These are phyloP conservation scores for Formica exsecta DNA, from an alignment of 1,140 invertebrate species.

Conservation along the genomic window DNA sequence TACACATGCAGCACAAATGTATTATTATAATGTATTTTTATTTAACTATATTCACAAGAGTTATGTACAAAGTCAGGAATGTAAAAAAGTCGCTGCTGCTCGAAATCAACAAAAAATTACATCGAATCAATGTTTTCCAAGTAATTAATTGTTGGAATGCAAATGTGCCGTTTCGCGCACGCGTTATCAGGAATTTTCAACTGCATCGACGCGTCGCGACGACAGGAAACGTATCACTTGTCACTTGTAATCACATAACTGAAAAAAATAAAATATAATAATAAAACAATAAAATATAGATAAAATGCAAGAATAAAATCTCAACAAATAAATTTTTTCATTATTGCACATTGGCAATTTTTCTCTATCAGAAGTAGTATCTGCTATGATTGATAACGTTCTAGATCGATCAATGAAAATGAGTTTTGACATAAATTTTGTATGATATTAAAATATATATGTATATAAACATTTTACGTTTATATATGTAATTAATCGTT, in stretches of 20 bases:
- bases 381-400: too few relatives aligned
- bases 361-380: not conserved
- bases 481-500: not conserved
- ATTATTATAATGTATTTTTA: not conserved
- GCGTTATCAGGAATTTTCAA: not conserved
- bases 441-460: not conserved
- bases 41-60: not conserved
- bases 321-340: not conserved
- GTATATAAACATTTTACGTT: not conserved
- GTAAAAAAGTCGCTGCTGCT: not conserved
- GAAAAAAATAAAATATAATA: not conserved
- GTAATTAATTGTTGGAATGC: not conserved
- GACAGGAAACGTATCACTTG: not conserved
- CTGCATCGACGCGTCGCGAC: not conserved
- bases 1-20: not conserved
- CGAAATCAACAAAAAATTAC: not conserved
- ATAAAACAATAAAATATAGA: conserved; percentile 11
- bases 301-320: not conserved
- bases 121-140: not conserved
- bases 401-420: not conserved
- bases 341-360: not conserved
- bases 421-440: not conserved
- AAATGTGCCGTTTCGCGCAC: not conserved
- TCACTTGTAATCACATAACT: not conserved
- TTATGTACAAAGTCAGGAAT: not conserved